Evolutionary conservation across 2,888 invertebrate species (phyloP).

Genomic region (Eilema sororculum): DNA sequence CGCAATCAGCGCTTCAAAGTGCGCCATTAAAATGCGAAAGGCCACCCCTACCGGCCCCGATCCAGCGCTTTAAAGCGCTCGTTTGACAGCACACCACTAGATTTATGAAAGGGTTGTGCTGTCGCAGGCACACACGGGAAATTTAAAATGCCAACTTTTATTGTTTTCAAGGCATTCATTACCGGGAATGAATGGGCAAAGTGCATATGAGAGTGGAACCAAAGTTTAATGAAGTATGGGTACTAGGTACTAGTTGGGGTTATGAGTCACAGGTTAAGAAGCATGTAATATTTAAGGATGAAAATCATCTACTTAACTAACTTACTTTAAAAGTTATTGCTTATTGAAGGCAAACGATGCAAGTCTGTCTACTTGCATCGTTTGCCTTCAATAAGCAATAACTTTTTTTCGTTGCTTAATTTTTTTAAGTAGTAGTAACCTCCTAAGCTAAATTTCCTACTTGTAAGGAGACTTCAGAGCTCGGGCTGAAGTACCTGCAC

Average conservation of each 20-base stretch:
- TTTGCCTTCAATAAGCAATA: no score
- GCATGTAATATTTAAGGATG: not conserved
- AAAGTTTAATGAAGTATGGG: constrained; percentile 3
- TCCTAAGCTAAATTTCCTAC: no score
- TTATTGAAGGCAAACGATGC: no score
- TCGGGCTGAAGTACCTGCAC: no score
- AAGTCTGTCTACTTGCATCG: no score
- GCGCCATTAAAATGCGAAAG: constrained; percentile 43
- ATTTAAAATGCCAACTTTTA: constrained; percentile 41
- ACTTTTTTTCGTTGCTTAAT: no score
- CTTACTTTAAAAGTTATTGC: no score
- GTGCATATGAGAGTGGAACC: constrained; percentile 16
- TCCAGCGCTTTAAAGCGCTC: constrained; percentile 52
- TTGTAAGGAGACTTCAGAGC: no score
- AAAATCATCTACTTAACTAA: no score
- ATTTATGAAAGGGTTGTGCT: constrained; percentile 62
- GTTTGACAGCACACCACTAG: constrained; percentile 66
- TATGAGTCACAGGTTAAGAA: not conserved
- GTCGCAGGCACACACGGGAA: constrained; percentile 41
- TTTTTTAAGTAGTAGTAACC: no score
- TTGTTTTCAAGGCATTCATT: constrained; percentile 42
- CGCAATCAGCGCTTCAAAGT: constrained; percentile 43
- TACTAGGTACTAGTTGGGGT: not conserved
- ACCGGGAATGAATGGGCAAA: constrained; percentile 28
- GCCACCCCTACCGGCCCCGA: constrained; percentile 30